Evolutionary conservation across 1,140 invertebrate genomes (phyloP), one percentile per base, ranked within the genome.

Genomic region (Triops cancriformis): DNA sequence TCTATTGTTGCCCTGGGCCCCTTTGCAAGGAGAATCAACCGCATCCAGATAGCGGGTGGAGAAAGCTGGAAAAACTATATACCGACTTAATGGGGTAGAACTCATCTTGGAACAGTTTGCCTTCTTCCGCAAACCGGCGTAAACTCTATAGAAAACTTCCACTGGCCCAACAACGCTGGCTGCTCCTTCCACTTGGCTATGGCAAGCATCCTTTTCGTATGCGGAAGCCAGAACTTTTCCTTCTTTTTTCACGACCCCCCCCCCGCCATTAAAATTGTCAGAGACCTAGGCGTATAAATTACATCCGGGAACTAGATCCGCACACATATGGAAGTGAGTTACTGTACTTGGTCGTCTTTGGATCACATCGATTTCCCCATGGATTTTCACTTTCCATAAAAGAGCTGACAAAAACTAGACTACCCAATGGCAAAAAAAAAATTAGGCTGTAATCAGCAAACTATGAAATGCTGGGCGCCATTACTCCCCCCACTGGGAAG

Each of bases 311-410:
- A 64, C 51, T 64, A 23, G 51, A 64, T 64, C 51, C 23, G 51
- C 51, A 64, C 51, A 64, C 51, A 64, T 23, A 64, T 64, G 51
- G 51, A 64, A 64, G 51, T 64, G 51, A 64, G 51, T 64, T 64
- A 64, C 31, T 37, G 31, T 37, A 37, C 51, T 64, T 64, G 51
- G 18, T 64, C 10, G 51, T 64, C 51, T 64, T 64, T 14, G 18
- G 14, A 64, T 64, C 51, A 23, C 51, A 64, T 64, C 51, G 51
- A 64, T 64, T 18, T 64, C 51, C 51, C 51, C 51, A 64, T 64
- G 51, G 51, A 64, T 64, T 64, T 64, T 23, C 51, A 64, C 18
- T 64, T 64, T 64, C 51, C 51, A 64, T 64, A 64, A 64, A 23
- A n/a, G 51, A 37, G 31, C 31, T 2, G 5, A 64, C 51, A 64